Evolutionary conservation across 35 echinoderm and acorn worm genomes (phyloP).

Genomic region (Diadema setosum): DNA sequence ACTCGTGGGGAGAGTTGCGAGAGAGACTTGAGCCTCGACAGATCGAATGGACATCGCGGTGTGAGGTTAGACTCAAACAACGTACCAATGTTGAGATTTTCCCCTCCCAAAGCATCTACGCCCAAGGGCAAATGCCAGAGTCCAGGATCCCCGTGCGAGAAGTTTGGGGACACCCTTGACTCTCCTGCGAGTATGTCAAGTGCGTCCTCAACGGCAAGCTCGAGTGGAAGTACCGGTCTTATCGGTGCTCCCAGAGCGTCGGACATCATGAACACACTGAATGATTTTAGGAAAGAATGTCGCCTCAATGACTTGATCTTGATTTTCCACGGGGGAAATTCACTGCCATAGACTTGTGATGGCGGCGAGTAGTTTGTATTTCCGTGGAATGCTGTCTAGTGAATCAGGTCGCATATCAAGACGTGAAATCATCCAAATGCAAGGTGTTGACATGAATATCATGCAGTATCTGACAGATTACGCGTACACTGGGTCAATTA

Average conservation of each 20-base stretch:
- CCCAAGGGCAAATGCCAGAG: neutral
- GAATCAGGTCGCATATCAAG: slow-evolving; percentile 31
- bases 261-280: slow-evolving; percentile 46
- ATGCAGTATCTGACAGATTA: slow-evolving; percentile 77
- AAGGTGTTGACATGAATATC: slow-evolving; percentile 73
- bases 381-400: slow-evolving; percentile 54
- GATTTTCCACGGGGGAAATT: slow-evolving; percentile 58
- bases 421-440: slow-evolving; percentile 84
- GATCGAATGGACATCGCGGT: neutral
- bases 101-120: neutral
- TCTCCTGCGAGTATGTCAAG: slow-evolving; percentile 20
- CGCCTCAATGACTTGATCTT: slow-evolving; percentile 64
- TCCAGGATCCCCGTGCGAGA: neutral
- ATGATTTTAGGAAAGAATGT: slow-evolving; percentile 52
- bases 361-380: slow-evolving; percentile 73
- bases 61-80: neutral
- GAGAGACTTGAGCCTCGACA: neutral
- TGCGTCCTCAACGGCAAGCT: slow-evolving; percentile 20
- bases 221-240: slow-evolving; percentile 22
- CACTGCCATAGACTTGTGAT: slow-evolving; percentile 71
- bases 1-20: neutral
- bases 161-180: neutral
- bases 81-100: slow-evolving; percentile 14
- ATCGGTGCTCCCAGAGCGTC: slow-evolving; percentile 25
- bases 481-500: slow-evolving; percentile 70